Evolutionary conservation across 2,888 invertebrate genomes (phyloP).

Genomic region (Ferdinandea cuprea): DNA sequence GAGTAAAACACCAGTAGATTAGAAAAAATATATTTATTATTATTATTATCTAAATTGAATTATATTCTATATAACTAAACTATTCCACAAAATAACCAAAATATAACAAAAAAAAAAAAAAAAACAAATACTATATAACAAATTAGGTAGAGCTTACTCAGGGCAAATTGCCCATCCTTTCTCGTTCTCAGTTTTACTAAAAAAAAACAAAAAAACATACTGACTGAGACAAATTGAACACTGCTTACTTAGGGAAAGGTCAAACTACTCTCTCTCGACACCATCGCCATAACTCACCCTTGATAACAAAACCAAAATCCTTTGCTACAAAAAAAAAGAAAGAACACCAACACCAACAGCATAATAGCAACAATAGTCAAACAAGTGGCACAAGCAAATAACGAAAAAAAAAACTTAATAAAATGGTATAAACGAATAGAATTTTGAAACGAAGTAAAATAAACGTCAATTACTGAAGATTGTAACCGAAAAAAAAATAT

Average conservation of each 20-base stretch:
- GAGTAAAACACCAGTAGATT: slow-evolving; percentile 65
- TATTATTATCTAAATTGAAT: slow-evolving; percentile 42
- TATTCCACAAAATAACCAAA: slow-evolving; percentile 50
- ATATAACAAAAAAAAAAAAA: slow-evolving; percentile 24
- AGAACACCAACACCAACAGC: slow-evolving; percentile 6
- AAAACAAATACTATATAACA: slow-evolving; percentile 32
- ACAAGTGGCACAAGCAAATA: slow-evolving; percentile 57
- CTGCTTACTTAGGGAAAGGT: slow-evolving; percentile 52
- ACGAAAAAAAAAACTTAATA: slow-evolving; percentile 25
- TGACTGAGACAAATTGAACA: slow-evolving; percentile 20
- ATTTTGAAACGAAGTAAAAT: slow-evolving; percentile 69
- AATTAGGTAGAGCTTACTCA: slow-evolving; percentile 65
- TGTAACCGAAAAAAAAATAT: slow-evolving; percentile 63
- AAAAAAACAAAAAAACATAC: too few relatives aligned
- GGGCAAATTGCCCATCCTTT: slow-evolving; percentile 32
- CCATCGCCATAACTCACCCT: slow-evolving; percentile 61
- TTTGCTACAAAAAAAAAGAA: slow-evolving; percentile 31
- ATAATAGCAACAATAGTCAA: slow-evolving; percentile 35
- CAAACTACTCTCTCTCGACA: slow-evolving; percentile 61
- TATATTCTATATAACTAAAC: slow-evolving; percentile 42
- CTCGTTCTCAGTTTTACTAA: slow-evolving; percentile 20
- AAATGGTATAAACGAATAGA: slow-evolving; percentile 65
- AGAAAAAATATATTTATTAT: slow-evolving; percentile 48
- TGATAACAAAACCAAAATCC: slow-evolving; percentile 9
- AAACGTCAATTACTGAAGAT: slow-evolving; percentile 69